Evolutionary conservation across 2,113 vertebrate species (phyloP).

Genomic region (Pelvicachromis taeniatus): DNA sequence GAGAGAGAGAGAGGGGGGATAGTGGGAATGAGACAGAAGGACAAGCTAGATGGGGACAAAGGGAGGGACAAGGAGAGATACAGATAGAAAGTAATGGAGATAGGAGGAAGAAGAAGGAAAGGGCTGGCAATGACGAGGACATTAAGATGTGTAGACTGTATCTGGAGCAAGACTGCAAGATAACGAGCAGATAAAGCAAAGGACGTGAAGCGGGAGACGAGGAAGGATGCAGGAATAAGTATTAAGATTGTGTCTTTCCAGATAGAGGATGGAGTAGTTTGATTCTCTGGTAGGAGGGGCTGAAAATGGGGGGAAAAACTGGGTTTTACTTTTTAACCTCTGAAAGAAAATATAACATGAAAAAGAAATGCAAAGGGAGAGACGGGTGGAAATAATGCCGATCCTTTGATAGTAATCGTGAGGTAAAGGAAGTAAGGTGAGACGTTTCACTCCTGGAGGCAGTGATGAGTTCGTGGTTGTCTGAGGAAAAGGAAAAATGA

Average conservation of each 20-base stretch:
- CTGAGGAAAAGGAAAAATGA: background rate
- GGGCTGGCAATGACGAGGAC: background rate
- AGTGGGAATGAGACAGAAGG: slow-evolving; percentile 36
- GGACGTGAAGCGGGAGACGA: slow-evolving; percentile 17
- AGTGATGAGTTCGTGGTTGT: background rate
- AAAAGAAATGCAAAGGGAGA: background rate
- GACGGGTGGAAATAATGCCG: background rate
- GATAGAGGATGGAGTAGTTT: slow-evolving; percentile 1
- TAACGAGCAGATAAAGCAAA: slow-evolving; percentile 25
- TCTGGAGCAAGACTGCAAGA: slow-evolving; percentile 10
- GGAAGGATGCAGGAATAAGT: slow-evolving; percentile 4
- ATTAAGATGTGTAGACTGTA: background rate
- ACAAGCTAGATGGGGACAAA: slow-evolving; percentile 45
- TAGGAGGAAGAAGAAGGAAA: background rate
- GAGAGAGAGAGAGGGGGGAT: background rate
- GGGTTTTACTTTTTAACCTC: background rate
- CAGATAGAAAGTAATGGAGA: background rate
- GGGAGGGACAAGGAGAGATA: slow-evolving; percentile 23
- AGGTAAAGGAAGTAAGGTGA: background rate
- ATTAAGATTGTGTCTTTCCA: background rate
- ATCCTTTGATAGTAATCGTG: background rate
- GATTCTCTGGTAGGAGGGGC: background rate
- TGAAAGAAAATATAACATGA: background rate
- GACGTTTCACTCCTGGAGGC: background rate
- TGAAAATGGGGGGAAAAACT: background rate